Evolutionary conservation across 2,888 invertebrate genomes (phyloP).

Genomic region (Thereva nobilitata): DNA sequence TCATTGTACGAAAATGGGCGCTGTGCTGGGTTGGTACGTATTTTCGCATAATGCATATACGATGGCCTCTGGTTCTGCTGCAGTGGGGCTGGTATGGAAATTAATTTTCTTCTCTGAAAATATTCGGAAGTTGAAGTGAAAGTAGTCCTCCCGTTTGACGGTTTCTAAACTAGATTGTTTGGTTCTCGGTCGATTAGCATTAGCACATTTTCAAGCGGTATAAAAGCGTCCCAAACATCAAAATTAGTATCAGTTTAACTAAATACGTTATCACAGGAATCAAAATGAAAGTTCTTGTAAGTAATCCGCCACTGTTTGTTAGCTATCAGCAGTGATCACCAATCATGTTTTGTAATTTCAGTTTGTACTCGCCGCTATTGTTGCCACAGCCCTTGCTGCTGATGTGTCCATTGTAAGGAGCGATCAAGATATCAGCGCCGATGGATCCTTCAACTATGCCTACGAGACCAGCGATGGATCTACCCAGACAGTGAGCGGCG

Average conservation of each 20-base stretch:
- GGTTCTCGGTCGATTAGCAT: too few species aligned
- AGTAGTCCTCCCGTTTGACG: too few species aligned
- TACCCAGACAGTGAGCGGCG: conserved; percentile 10
- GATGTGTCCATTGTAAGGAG: conserved; percentile 24
- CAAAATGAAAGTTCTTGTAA: conserved; percentile 17
- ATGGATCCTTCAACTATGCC: conserved; percentile 16
- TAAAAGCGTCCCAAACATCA: too few species aligned
- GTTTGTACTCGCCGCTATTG: conserved; percentile 1
- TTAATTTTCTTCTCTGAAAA: too few species aligned
- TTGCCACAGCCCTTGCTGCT: neutral
- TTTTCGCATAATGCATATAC: too few species aligned
- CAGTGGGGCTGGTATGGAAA: too few species aligned
- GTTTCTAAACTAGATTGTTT: too few species aligned
- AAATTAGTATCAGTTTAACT: neutral
- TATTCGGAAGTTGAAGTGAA: too few species aligned
- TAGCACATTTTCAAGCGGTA: too few species aligned
- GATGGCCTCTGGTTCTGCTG: too few species aligned
- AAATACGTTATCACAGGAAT: conserved; percentile 1
- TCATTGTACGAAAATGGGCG: too few species aligned
- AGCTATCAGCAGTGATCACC: neutral
- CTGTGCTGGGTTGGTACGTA: too few species aligned
- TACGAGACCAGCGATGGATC: conserved; percentile 29
- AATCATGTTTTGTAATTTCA: neutral
- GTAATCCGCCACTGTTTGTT: neutral
- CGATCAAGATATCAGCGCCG: conserved; percentile 5